Evolutionary conservation across 2,113 vertebrate genomes (phyloP), one percentile per base, ranked within the genome.

Genomic region (Daphoenositta chrysoptera): DNA sequence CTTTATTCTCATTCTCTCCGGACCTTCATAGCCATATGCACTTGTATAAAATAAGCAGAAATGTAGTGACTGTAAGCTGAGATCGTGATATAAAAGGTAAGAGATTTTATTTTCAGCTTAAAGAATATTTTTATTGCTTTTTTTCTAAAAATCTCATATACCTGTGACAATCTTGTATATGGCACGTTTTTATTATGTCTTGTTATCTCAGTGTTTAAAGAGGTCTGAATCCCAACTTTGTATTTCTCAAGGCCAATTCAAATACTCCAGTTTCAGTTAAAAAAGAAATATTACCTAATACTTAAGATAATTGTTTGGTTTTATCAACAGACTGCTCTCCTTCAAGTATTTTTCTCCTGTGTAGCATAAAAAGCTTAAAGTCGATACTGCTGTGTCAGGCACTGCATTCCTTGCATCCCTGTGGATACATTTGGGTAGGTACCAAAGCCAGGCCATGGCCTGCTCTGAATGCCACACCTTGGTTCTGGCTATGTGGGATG

Each of bases 31-130:
- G 97, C 98, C 97, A 97, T 98, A 98, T 94, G 97, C 98, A 98
- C 97, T 98, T 98, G 97, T 98, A 97, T 98, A 98, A 98, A 98
- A 97, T 98, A 98, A 97, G 97, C 98, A 97, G 96, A 98, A 98
- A 97, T 97, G 89, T 98, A 98, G 97, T 97, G 98, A 97, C 98
- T 98, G 97, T 98, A 98, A 98, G 98, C 98, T 97, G 97, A 98
- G 98, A 97, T 97, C 97, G 96, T 97, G 97, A 97, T 98, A 95
- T 96, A 94, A 97, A 97, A 98, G 98, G 97, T 98, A 98, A 98
- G 98, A 97, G 53, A 97, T 97, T 98, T 98, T 98, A 97, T 97
- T 98, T 98, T 98, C 96, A 97, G 98, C 97, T 98, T 98, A 97
- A 97, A 98, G 95, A 97, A 73, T 95, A 93, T 97, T 96, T 97